Base-by-base conservation (phyloP, 2,113 vertebrate species). In the Apodemus speciosus region DNA sequence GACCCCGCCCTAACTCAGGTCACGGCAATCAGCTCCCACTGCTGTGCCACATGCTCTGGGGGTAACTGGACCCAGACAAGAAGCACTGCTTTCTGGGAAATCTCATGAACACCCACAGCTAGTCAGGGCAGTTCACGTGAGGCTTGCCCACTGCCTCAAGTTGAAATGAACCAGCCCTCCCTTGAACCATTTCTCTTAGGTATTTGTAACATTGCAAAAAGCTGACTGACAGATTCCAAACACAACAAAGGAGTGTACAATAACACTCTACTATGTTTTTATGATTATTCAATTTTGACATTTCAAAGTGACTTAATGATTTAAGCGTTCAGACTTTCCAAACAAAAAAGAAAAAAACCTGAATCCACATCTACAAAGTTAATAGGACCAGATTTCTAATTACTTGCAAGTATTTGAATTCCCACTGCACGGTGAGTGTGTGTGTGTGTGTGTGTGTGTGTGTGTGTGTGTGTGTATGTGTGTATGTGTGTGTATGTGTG, bases 241-340 rank as follows among this genome's bases (percentile, higher is more conserved):
- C 80, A 66, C 27, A 89, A 92, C 4, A 66, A 93, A 90, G 80
- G 62, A 58, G 51, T 9, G 15, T 2, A 60, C 20, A 68, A 62
- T 40, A 46, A 32, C 69, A 85, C 40, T 10, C 18, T 9, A 79
- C 51, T 35, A 20, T 46, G n/a, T 38, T 62, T 73, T 73, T 56
- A 56, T 11, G 32, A 11, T 72, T 66, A 53, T 75, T 72, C 51
- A 58, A 43, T 68, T 46, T 49, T 51, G 38, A 30, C 16, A 35
- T 18, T 88, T 95, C 49, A 40, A 83, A 92, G 72, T 72, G 76
- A 94, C 27, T 64, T 20, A 69, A 51, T n/a, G 38, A 93, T n/a
- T 88, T 43, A 77, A 81, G 21, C 51, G 51, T 77, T 83, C 35
- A 66, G 77, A 7, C 71, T 93, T 86, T 71, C 30, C 58, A 90